Evolutionary conservation across 2,797 vertebrate species (phyloP).

Genomic region (Holocentrus rufus): DNA sequence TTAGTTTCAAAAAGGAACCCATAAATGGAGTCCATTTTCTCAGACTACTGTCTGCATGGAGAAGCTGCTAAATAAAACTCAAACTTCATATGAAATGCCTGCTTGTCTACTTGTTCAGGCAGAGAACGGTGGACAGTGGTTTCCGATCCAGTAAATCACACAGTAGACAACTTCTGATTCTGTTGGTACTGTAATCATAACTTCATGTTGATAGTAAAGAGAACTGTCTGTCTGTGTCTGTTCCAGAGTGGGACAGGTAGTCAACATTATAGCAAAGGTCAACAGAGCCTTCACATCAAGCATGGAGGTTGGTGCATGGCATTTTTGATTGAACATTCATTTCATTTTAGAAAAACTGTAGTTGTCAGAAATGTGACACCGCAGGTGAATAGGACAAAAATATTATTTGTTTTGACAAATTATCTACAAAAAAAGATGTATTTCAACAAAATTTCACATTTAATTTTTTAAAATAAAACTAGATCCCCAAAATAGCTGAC

Average conservation of each 20-base stretch:
- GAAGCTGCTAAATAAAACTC: neutral
- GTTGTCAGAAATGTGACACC: neutral
- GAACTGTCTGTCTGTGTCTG: constrained; percentile 18
- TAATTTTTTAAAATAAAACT: no score
- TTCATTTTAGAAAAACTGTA: neutral
- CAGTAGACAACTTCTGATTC: neutral
- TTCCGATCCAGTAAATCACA: neutral
- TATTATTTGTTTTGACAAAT: no score
- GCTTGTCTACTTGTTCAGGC: neutral
- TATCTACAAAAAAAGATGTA: no score
- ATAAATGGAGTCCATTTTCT: neutral
- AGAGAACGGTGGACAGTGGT: neutral
- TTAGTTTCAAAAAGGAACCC: neutral
- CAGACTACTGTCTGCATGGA: neutral
- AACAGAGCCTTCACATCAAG: constrained; percentile 97
- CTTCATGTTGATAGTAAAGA: constrained; percentile 63
- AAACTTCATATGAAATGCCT: neutral
- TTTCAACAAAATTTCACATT: no score
- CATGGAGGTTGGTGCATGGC: constrained; percentile 89
- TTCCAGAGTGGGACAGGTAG: constrained; percentile 91
- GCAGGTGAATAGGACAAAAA: no score
- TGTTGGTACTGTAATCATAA: constrained; percentile 53
- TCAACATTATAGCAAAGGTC: constrained; percentile 96
- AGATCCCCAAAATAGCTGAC: no score
- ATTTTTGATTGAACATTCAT: neutral